These are phyloP conservation scores for Scytalopus superciliaris DNA, from an alignment of 2,113 vertebrate genomes.

Conservation along the genomic window DNA sequence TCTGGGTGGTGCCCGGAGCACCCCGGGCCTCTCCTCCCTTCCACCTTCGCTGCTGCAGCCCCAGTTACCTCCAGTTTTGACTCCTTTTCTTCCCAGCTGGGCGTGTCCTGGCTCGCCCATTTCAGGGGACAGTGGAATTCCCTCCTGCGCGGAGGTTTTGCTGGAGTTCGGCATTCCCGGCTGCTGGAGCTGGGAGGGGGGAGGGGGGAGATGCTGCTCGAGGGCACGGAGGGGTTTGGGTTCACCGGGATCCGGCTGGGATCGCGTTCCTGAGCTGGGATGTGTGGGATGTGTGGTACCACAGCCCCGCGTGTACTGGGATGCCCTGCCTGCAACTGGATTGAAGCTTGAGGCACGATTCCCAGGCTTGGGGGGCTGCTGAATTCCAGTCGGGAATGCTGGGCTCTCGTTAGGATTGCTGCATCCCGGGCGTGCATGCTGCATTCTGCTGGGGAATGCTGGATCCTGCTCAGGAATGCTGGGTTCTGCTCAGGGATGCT, in stretches of 20 bases:
- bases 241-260: not conserved
- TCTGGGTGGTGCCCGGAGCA: not conserved
- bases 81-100: not conserved
- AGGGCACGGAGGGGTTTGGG: not conserved
- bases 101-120: fast-evolving
- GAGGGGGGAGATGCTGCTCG: not conserved
- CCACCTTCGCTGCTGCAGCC: not conserved
- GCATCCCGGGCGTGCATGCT: not conserved
- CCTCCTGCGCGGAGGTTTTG: not conserved
- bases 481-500: not conserved
- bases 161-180: not conserved
- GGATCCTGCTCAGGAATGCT: not conserved
- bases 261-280: not conserved
- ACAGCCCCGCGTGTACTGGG: not conserved
- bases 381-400: not conserved
- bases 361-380: fast-evolving
- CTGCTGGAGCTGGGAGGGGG: not conserved
- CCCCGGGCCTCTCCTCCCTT: not conserved
- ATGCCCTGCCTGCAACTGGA: not conserved
- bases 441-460: not conserved
- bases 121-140: not conserved
- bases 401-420: not conserved
- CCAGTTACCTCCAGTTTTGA: not conserved
- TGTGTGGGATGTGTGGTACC: fast-evolving
- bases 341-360: not conserved